Percentiles rank a stretch among this genome's conserved stretches.
These are phyloP conservation scores for Crocallis elinguaria DNA, from an alignment of 2,888 invertebrate genomes.

Conservation along the genomic window DNA sequence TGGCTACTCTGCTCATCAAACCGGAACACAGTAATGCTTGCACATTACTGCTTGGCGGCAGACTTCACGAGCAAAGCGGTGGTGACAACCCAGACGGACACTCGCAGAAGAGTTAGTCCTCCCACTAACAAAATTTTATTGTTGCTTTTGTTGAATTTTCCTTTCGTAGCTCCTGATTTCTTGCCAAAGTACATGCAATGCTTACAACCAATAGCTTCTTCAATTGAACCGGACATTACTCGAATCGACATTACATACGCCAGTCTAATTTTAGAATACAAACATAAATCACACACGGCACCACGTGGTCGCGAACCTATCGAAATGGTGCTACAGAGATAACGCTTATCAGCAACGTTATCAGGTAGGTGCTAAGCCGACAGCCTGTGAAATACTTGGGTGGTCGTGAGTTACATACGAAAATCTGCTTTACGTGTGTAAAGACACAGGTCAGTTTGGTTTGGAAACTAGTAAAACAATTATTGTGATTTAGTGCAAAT, in stretches of 20 bases:
- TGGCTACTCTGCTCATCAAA: no score
- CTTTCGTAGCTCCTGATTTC: no score
- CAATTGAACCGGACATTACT: neutral
- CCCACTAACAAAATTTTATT: no score
- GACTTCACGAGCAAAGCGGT: no score
- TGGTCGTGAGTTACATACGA: constrained; percentile 41
- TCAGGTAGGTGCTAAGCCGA: constrained; percentile 51
- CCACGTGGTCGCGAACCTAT: constrained; percentile 37
- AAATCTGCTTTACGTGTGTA: constrained; percentile 28
- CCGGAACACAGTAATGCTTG: no score
- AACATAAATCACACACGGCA: constrained; percentile 5
- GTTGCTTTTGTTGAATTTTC: no score
- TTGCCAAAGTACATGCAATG: no score
- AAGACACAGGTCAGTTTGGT: neutral
- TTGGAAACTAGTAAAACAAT: neutral
- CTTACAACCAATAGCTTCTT: no score
- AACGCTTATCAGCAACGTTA: constrained; percentile 59
- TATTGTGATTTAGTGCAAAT: constrained; percentile 1
- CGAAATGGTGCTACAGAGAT: constrained; percentile 54
- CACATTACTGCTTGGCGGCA: no score
- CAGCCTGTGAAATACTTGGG: constrained; percentile 57
- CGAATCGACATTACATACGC: neutral
- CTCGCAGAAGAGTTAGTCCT: no score
- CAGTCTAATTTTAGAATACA: constrained; percentile 7
- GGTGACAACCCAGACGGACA: no score